These are phyloP conservation scores for Oopsacas minuta DNA, from an alignment of 37 sponge, comb jelly and placozoan genomes.

Conservation along the genomic window DNA sequence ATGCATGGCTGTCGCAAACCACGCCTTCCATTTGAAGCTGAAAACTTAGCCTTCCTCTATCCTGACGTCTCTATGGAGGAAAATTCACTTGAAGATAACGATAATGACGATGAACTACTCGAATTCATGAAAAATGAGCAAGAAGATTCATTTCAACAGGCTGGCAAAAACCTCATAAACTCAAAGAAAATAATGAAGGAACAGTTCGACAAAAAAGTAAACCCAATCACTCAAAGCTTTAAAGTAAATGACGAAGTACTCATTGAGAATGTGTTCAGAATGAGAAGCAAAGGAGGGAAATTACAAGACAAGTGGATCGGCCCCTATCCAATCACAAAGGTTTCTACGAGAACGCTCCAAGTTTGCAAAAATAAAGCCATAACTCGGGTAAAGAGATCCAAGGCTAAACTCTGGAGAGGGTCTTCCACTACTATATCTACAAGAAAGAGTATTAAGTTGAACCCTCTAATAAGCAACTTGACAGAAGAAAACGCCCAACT, in stretches of 20 bases:
- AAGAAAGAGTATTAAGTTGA: background rate
- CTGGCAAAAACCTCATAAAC: background rate
- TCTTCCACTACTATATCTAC: background rate
- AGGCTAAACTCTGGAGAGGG: background rate
- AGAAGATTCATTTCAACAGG: background rate
- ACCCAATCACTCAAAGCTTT: background rate
- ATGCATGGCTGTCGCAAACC: slow-evolving; percentile 14
- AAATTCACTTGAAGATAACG: background rate
- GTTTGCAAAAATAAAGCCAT: background rate
- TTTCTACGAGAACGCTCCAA: background rate
- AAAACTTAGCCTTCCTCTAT: too few species aligned
- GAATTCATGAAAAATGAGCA: background rate
- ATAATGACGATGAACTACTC: background rate
- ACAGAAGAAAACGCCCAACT: background rate
- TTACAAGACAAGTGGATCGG: background rate
- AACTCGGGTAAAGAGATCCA: background rate
- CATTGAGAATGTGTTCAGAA: background rate
- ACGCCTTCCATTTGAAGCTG: background rate
- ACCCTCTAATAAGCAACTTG: background rate
- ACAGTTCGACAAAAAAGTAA: background rate
- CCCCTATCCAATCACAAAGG: background rate
- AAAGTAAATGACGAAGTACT: background rate
- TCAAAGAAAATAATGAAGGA: background rate
- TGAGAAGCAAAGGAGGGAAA: background rate
- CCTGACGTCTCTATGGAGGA: background rate